Evolutionary conservation across 2,888 invertebrate genomes (phyloP), one percentile per base, ranked within the genome.

Genomic region (Patella ulyssiponensis): DNA sequence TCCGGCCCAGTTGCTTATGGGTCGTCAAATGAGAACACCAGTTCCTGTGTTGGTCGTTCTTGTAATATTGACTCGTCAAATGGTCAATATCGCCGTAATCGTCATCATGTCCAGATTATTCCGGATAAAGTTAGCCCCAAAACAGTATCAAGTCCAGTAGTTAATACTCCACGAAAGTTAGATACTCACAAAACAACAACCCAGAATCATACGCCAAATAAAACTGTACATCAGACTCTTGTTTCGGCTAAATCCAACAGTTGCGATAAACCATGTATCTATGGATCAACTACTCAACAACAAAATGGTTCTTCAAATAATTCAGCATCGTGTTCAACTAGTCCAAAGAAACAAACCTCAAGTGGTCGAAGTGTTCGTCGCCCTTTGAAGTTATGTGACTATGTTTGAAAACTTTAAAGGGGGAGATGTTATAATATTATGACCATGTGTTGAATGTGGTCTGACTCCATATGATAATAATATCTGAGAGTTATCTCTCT

Each of bases 341-440:
- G 11, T 20, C n/a, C 64, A 20, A 64, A 64, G 20, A 33, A 33
- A 33, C 33, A 33, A 33, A 64, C 64, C 12, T 2, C 20, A 20
- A 9, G 64, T 7, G 64, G 64, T 4, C 7, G 64, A 64, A 64
- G 64, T 64, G 64, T 64, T 15, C 64, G 64, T 64, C 64, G 64
- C 3, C 64, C 20, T 11, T 64, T 64, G 3, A 64, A n/a, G n/a
- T 64, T 64, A 9, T 20, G 23, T 7, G 64, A 64, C 23, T 64
- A 64, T 64, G 64, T 64, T 64, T 64, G 64, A 9, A 11, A 64
- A 64, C 64, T n/a, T n/a, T 20, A 64, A 64, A 64, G 20, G 64
- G 64, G 64, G 20, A 20, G 64, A 64, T 64, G 20, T 64, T 64
- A 64, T 15, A 23, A 14, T 64, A 64, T 64, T 20, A 15, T 3